Base-by-base conservation (phyloP, 2,113 vertebrate species). In the Sylvilagus bachmani region DNA sequence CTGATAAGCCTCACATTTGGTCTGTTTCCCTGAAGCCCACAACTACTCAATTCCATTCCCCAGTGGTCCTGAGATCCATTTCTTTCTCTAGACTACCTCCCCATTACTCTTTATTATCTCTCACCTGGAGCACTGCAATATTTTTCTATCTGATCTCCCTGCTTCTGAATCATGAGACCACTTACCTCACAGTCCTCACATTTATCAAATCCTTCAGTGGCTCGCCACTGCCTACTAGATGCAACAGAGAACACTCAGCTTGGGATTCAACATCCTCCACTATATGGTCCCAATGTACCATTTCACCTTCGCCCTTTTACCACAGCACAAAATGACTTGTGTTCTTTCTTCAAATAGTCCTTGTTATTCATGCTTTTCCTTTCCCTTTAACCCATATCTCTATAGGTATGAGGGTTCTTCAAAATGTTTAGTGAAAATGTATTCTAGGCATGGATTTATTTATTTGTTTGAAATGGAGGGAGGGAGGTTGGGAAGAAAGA, bases 311-410 rank as follows among this genome's bases (percentile, higher is more conserved):
- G 36, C 38, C n/a, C 5, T 7, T 82, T 83, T 58, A 36, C 10
- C 3, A 29, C 6, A 71, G 38, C 11, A 27, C 38, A 95, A 82
- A 78, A 11, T 53, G 14, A 75, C 24, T 0, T n/a, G 25, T 58
- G 33, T 5, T 87, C 78, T 69, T 70, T 80, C 44, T 86, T 95
- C 75, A 90, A 49, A 90, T 64, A 90, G 38, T 74, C 3, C 24
- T 51, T 78, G 10, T 29, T 62, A 36, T 19, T 55, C 4, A 62
- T 91, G 38, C 14, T 78, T 3, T 91, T 71, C 21, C 10, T 21
- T 71, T 17, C 24, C 14, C 12, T 81, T 90, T 74, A 61, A 67
- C 1, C 8, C 29, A 66, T 61, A 78, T 78, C 9, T 86, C 44
- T 44, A 44, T 44, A 44, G 44, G 44, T 44, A 44, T 44, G 44